A percentile compares a stretch with the other conserved stretches of the same genome.
These are phyloP conservation scores for Drosophila bunnanda DNA, from an alignment of 2,888 invertebrate genomes.

Conservation along the genomic window DNA sequence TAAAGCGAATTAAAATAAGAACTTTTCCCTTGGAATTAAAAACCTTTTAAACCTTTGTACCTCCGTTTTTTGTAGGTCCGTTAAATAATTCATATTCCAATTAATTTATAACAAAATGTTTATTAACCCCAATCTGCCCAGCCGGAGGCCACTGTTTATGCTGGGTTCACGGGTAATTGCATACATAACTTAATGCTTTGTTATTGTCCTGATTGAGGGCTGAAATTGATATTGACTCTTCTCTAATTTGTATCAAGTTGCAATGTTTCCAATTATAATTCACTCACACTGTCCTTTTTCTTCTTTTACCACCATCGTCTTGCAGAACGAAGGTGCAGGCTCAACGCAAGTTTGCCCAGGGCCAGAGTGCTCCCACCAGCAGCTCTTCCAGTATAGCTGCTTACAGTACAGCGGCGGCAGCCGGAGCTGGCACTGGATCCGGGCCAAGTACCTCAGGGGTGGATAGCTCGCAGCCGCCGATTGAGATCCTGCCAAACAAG, in stretches of 20 bases:
- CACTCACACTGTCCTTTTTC: conserved; percentile 24
- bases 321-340: conserved; percentile 92
- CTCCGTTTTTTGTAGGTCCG: accelerated
- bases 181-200: conserved; percentile 35
- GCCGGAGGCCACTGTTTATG: conserved; percentile 15
- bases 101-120: neutral
- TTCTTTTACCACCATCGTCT: neutral
- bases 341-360: conserved; percentile 95
- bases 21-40: neutral
- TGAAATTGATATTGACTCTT: conserved; percentile 30
- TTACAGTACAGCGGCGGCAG: conserved; percentile 70
- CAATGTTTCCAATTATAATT: conserved; percentile 56
- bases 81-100: too few species aligned
- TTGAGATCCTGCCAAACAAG: conserved; percentile 87
- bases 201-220: conserved; percentile 34
- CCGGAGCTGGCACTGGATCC: conserved; percentile 44
- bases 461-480: conserved; percentile 87
- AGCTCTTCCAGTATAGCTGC: conserved; percentile 78
- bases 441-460: conserved; percentile 86
- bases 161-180: conserved; percentile 29
- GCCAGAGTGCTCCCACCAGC: conserved; percentile 90
- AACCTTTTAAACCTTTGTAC: neutral
- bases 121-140: neutral
- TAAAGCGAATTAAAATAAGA: too few species aligned
- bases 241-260: conserved; percentile 54